Evolutionary conservation across 2,888 invertebrate species (phyloP).

Genomic region (Harpalus rufipes): DNA sequence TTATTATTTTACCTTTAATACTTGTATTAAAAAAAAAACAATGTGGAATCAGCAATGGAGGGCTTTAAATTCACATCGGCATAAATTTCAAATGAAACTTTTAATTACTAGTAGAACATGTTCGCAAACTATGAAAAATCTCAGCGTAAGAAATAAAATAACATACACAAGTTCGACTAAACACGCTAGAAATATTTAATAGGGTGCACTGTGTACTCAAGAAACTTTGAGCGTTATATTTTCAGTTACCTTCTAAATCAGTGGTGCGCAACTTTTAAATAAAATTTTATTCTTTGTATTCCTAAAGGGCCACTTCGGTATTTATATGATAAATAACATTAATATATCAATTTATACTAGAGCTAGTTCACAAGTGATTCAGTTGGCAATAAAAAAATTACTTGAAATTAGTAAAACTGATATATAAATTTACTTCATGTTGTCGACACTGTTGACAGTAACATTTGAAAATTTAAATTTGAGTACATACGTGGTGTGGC

Average conservation of each 20-base stretch:
- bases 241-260: background rate
- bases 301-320: too few species aligned
- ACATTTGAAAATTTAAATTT: too few species aligned
- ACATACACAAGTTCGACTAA: constrained; percentile 20
- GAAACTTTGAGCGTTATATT: constrained; percentile 1
- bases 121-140: constrained; percentile 5
- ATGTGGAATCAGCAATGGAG: constrained; percentile 9
- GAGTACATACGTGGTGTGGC: too few species aligned
- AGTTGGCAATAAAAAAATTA: too few species aligned
- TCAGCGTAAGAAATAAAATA: constrained; percentile 30
- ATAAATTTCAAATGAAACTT: constrained; percentile 48
- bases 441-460: too few species aligned
- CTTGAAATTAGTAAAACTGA: too few species aligned
- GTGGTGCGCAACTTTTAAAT: too few species aligned
- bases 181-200: constrained; percentile 27
- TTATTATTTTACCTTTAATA: constrained; percentile 10
- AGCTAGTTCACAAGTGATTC: too few species aligned
- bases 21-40: background rate
- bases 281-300: too few species aligned
- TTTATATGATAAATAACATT: too few species aligned
- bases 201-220: constrained; percentile 6
- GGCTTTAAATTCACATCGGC: background rate
- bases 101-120: constrained; percentile 47
- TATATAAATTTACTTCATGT: too few species aligned
- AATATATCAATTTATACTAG: too few species aligned